Percentiles rank a stretch among this genome's conserved stretches.
These are phyloP conservation scores for Halisarca cf. caerulea DNA, from an alignment of 37 sponge, comb jelly and placozoan species.

Conservation along the genomic window DNA sequence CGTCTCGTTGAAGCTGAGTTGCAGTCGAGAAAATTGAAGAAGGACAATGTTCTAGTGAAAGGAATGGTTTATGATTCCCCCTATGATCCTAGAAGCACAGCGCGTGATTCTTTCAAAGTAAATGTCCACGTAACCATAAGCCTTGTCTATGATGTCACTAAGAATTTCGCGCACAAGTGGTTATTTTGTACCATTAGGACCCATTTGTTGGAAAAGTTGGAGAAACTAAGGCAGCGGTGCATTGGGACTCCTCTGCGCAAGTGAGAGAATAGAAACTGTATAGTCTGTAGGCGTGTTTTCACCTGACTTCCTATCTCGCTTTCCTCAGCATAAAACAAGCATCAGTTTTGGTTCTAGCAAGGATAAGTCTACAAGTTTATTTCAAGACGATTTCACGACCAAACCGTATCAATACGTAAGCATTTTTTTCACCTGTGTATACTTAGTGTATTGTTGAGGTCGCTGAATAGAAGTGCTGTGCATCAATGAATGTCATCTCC, in stretches of 20 bases:
- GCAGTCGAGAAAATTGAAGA: background rate
- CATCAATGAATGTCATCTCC: slow-evolving; percentile 22
- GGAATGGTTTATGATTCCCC: background rate
- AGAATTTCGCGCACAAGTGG: too few relatives aligned
- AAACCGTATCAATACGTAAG: slow-evolving; percentile 32
- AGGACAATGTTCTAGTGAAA: background rate
- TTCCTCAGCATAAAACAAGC: slow-evolving; percentile 28
- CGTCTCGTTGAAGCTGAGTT: background rate
- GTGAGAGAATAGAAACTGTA: background rate
- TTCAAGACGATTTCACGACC: slow-evolving; percentile 37
- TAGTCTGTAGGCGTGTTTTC: too few relatives aligned
- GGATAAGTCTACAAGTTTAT: background rate
- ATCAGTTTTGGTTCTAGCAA: slow-evolving; percentile 36
- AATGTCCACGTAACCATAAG: too few relatives aligned
- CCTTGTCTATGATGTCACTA: too few relatives aligned
- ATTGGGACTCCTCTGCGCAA: slow-evolving; percentile 10
- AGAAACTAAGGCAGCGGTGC: background rate
- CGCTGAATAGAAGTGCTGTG: too few relatives aligned
- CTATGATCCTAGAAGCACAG: background rate
- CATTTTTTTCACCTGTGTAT: too few relatives aligned
- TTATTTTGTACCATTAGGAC: background rate
- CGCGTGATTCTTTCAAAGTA: background rate
- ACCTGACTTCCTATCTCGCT: too few relatives aligned
- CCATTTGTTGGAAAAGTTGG: background rate
- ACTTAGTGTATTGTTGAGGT: too few relatives aligned